Evolutionary conservation across 2,797 vertebrate genomes (phyloP), one percentile per base, ranked within the genome.

Genomic region (Acridotheres tristis): DNA sequence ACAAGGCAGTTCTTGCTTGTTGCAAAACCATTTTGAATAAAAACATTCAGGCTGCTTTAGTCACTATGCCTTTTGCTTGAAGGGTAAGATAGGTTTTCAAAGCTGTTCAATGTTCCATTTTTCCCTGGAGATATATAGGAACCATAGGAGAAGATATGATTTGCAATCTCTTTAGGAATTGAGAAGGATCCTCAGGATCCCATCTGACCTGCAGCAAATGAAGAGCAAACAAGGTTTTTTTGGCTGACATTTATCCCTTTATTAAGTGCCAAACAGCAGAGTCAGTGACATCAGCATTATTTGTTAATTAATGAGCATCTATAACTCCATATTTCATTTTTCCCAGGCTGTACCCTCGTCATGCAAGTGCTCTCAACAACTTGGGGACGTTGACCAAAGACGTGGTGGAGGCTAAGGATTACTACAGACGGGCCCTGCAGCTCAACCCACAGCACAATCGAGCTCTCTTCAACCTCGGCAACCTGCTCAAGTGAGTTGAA

Each of bases 341-440:
- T 80, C 81, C 13, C 95, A 99, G 99, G 85, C 97, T 99, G 87
- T 99, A 99, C 91, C 99, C 99, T n/a, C 98, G 98, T 62, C 99
- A 99, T 0, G 98, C 99, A 95, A 99, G 99, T 61, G 99, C 99
- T 77, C 98, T 99, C 96, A 99, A 99, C 96, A 99, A 99, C 92
- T 89, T 99, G 32, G 99, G 99, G 58, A 99, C 99, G 0, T 94
- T 99, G 97, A 99, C 99, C 12, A 98, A 96, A 95, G 97, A 98
- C 2, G 85, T 97, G 1, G 97, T 98, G 40, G 98, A 99, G 92
- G 99, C 99, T 2, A 98, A 99, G 96, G 93, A 96, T 42, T 99
- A 98, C 97, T 99, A 99, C 97, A 98, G 98, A 93, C 98, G 96
- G 77, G 99, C 99, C 2, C 98, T 99, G 69, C 98, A 98, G 88